Base-by-base conservation (phyloP, 1,140 invertebrate genomes). In the Scaptomyza montana region DNA sequence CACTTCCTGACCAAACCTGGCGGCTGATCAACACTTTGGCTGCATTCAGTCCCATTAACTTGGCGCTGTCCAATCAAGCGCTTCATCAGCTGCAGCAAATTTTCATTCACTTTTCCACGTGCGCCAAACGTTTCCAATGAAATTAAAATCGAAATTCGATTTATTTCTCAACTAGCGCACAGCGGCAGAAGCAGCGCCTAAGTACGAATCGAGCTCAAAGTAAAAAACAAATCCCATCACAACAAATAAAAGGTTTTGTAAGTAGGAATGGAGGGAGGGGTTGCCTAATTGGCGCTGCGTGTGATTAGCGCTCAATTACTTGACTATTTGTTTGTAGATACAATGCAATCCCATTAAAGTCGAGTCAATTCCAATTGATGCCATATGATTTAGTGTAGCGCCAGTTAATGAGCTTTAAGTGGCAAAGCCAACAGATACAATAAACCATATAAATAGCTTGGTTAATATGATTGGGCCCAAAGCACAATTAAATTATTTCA, bases 281-380 rank as follows among this genome's bases (percentile, higher is more conserved):
- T 30, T 30, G 41, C 28, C 49, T 68, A 73, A 73, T 68, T 47
- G 70, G 45, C 70, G 55, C 45, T 49, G 49, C 56, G 66, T 74
- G 54, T 74, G 72, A 70, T 74, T 74, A 74, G 66, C 54, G 49
- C 41, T 25, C 72, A 71, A 64, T 74, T 74, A 71, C 59, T 74
- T 64, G 54, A 36, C 33, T 36, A 70, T 70, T 74, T 74, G 61
- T 64, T 74, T 64, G 49, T 30, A 19, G 10, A 21, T 25, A 13
- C 62, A 72, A 51, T 67, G 46, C 8, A 25, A 41, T 39, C 25
- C 46, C 43, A 59, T 55, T 66, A 7, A 33, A 55, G 39, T 45
- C n/a, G 53, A 71, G 43, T 66, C 41, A 28, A 50, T 66, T 49
- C 45, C 46, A 50, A 47, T 61, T 33, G 47, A 46, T 30, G 21